Evolutionary conservation across 2,797 vertebrate genomes (phyloP), one percentile per base, ranked within the genome.

Genomic region (Ctenosaura bakeri): DNA sequence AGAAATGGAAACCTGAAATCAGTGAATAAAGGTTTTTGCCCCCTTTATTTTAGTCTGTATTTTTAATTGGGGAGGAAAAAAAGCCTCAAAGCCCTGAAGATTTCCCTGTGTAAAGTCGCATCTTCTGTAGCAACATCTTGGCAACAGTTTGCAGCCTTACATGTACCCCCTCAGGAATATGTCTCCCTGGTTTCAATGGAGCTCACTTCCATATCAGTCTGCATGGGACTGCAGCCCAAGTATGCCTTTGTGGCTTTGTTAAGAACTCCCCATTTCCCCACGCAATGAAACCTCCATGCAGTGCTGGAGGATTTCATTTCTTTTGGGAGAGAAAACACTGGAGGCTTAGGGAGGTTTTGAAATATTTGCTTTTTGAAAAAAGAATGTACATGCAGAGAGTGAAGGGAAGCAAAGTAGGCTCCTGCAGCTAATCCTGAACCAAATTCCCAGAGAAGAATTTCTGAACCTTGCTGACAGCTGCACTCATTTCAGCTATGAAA

Each of bases 1-100:
- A 16, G 32, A 88, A 88, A 80, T 69, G 13, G 24, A 88, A 88
- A 54, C n/a, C 32, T 54, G n/a, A 54, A n/a, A 59, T 62, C 24
- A 59, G 38, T 74, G 50, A 59, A 83, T 62, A 8, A 35, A 66
- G 14, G 38, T 1, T 26, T 46, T 13, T 6, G 2, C 7, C 10
- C 66, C 29, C 10, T 32, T 69, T 20, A n/a, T 50, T 88, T 73
- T 59, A 38, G 9, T 35, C 62, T 52, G 71, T 38, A 38, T 71
- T 54, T 83, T 59, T 73, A 32, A 38, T 52, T 26, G 52, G 24
- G 83, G 32, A 16, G 42, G 9, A 18, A n/a, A 18, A 14, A 64
- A 38, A 54, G 56, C 18, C 3, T 5, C 54, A 83, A 74, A 18
- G 22, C 64, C 24, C 66, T 56, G 22, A 80, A 35, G 18, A 78